Percentiles rank a stretch among this genome's conserved stretches.
phyloP scores from a whole-genome alignment of 2,888 invertebrate genomes.

The Embidobia sp. region DNA sequence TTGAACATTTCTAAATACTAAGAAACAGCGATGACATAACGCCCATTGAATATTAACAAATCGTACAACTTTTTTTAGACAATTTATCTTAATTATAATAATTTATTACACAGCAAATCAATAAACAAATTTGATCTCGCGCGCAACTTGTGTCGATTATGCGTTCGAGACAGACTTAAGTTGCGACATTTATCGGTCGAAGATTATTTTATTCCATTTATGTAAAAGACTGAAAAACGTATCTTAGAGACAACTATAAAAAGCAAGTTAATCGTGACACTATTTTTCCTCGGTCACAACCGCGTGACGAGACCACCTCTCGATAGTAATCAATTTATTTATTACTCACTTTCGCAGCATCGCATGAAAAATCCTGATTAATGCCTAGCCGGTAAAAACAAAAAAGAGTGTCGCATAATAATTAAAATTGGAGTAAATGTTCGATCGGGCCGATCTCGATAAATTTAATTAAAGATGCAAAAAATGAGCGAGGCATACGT shows the following conservation, averaged over 20 bases:
- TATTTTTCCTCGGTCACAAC: conserved; percentile 1
- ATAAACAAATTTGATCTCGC: not conserved
- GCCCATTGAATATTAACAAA: too few species aligned
- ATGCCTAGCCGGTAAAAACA: not conserved
- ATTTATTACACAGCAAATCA: not conserved
- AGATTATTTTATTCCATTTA: conserved; percentile 8
- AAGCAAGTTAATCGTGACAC: conserved; percentile 18
- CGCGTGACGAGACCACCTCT: conserved; percentile 4
- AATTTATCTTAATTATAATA: not conserved
- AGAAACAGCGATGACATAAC: too few species aligned
- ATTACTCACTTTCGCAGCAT: conserved; percentile 22
- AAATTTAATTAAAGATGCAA: conserved; percentile 46
- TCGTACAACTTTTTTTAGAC: not conserved
- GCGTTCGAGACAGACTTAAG: not conserved
- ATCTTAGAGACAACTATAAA: conserved; percentile 12
- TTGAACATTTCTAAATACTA: too few species aligned
- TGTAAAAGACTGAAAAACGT: not conserved
- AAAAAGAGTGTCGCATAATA: conserved; percentile 32
- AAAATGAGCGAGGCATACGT: conserved; percentile 30
- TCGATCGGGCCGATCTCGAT: conserved; percentile 22
- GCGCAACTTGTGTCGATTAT: not conserved
- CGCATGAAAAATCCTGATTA: conserved; percentile 27
- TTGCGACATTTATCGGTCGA: conserved; percentile 16
- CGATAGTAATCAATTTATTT: conserved; percentile 32
- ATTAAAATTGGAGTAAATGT: conserved; percentile 52